Evolutionary conservation across 1,140 invertebrate species (phyloP), one percentile per base, ranked within the genome.

Genomic region (Drosophila teissieri): DNA sequence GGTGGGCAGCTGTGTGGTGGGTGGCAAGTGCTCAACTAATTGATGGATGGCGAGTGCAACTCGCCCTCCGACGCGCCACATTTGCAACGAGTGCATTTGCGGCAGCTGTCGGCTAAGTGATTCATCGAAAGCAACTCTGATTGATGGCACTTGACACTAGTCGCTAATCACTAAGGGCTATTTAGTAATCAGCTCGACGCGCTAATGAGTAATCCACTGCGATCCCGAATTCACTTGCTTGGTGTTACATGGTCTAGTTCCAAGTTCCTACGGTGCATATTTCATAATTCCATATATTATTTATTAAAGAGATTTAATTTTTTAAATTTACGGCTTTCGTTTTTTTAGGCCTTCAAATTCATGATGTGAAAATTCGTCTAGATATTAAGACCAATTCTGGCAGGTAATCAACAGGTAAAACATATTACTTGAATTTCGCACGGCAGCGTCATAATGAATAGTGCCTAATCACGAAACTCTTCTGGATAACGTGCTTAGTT

Each of bases 121-220:
- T 69, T 70, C 64, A 70, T 69, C 65, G 64, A 70, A 56, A 69
- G 67, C 63, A 56, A 57, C 67, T 48, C 65, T 69, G 63, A 70
- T 70, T 52, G 44, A 69, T 68, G 65, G 61, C 65, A 54, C 65
- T 69, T 55, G 49, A 40, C 65, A 31, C 65, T 68, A 68, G 64
- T 46, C 65, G 62, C 62, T 46, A 67, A 67, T 46, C 65, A 45
- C 65, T 69, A 68, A 53, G 17, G 55, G 19, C 61, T 61, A 64
- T 61, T 44, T 40, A 60, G 55, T 64, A 64, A 64, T 61, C 61
- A 45, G 58, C 17, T 24, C 58, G 17, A 34, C 17, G 60, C 45
- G 36, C 60, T 68, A 68, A 68, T 68, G 64, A 64, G 45, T 36
- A 58, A 42, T 19, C 42, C 54, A 58, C 37, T 15, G 37, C 60